Evolutionary conservation across 2,113 vertebrate species (phyloP), one percentile per base, ranked within the genome.

Genomic region (Siphamia tubifer): DNA sequence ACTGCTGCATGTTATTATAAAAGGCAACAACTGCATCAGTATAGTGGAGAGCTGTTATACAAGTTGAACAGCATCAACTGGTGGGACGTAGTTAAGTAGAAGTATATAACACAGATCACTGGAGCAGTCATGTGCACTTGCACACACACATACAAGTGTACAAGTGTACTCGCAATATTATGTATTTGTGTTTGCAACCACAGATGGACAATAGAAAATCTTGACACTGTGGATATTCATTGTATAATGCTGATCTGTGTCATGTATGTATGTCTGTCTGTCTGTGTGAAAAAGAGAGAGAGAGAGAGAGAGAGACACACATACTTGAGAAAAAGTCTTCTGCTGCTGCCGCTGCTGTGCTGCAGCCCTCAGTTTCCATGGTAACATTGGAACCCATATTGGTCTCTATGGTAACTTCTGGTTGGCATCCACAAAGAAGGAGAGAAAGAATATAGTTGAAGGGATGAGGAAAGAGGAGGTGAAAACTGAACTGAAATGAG

Each of bases 401-500:
- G 83, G 92, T 96, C 88, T 84, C 94, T 91, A 94, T 94, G 89
- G 94, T 89, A 96, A 96, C 93, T 81, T 79, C 68, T 81, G 49
- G 78, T 84, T 85, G 84, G 82, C 68, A 79, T 78, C 79, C 72
- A 82, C 71, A 77, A 77, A 82, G 64, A 70, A 8, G 9, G 43
- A 77, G 52, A 71, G 52, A 79, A 66, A 66, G 43, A 57, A 52
- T 52, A 67, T 32, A 64, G 61, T 51, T 28, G 43, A 67, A 51
- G 43, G 23, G 17, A 68, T 6, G 25, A 30, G 34, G 49, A 49
- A 21, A n/a, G 53, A 54, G 30, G 27, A 82, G 45, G 70, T 56
- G 74, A 75, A 63, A 65, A 67, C 8, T 23, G 44, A 76, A 54
- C 44, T 27, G 31, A 82, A 53, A 72, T 53, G 15, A 24, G 20